phyloP scores from a whole-genome alignment of 2,113 vertebrate genomes.

The Hystrix brachyura region DNA sequence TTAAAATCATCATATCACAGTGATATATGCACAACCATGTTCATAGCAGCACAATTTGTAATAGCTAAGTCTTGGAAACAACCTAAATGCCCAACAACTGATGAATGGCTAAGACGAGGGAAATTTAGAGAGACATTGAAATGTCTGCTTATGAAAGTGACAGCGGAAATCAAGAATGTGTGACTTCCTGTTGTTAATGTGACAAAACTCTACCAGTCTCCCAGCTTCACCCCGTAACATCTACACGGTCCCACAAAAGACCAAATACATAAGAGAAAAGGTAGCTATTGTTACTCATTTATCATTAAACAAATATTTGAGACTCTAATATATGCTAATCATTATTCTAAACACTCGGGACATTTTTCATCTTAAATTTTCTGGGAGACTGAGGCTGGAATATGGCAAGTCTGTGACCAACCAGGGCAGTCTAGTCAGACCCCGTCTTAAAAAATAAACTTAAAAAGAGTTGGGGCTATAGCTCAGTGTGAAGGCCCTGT shows the following conservation, averaged over 20 bases:
- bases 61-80: too few species aligned
- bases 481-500: neutral
- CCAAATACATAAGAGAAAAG: neutral
- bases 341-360: neutral
- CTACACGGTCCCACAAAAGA: neutral
- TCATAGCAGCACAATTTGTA: too few species aligned
- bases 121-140: neutral
- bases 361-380: neutral
- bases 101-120: neutral
- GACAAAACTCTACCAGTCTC: neutral
- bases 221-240: neutral
- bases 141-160: neutral
- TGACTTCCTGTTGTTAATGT: neutral
- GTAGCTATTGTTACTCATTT: neutral
- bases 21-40: too few species aligned
- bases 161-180: neutral
- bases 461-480: neutral
- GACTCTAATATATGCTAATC: neutral
- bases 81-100: too few species aligned
- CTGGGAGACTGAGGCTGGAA: neutral
- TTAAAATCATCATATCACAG: too few species aligned
- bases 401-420: neutral
- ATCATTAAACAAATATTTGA: constrained; percentile 12
- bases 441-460: neutral
- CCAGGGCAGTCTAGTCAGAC: neutral